Percentiles rank a stretch among this genome's conserved stretches.
Conservation (phyloP, 1,140 invertebrate genomes). For the Pachypeltis micranthus region DNA sequence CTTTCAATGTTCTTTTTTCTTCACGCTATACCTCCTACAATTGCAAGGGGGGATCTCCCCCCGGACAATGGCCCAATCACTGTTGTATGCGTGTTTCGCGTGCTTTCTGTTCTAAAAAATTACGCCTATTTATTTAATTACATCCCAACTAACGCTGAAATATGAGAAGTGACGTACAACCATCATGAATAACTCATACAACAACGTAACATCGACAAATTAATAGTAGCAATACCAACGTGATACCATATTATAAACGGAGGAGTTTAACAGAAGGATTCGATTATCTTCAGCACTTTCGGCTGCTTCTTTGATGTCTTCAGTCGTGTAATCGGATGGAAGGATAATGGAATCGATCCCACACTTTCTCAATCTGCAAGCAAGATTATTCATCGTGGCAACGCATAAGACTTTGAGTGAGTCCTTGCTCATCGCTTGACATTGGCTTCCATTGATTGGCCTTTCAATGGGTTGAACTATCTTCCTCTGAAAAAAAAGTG, state of each 20-base stretch:
- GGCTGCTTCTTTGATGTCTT: constrained; percentile 40
- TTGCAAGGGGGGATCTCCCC: too few relatives aligned
- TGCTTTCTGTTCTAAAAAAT: neutral
- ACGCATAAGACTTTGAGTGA: constrained; percentile 40
- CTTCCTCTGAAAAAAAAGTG: too few relatives aligned
- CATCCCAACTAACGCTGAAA: neutral
- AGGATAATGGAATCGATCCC: constrained; percentile 50
- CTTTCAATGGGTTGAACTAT: neutral
- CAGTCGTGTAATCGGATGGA: constrained; percentile 38
- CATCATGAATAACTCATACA: neutral
- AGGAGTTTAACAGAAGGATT: constrained; percentile 41
- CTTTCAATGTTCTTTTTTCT: too few relatives aligned
- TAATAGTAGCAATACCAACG: neutral
- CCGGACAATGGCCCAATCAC: constrained; percentile 29
- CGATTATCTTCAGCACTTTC: constrained; percentile 37
- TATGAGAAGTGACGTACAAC: neutral
- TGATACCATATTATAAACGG: neutral
- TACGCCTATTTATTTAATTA: neutral
- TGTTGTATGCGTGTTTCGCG: constrained; percentile 35
- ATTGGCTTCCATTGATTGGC: neutral
- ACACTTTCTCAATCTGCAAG: constrained; percentile 46
- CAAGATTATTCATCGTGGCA: constrained; percentile 42
- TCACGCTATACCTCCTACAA: too few relatives aligned
- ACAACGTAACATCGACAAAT: neutral
- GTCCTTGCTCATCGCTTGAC: constrained; percentile 22